phyloP scores from a whole-genome alignment of 2,797 vertebrate genomes.

The Thalassophryne amazonica region DNA sequence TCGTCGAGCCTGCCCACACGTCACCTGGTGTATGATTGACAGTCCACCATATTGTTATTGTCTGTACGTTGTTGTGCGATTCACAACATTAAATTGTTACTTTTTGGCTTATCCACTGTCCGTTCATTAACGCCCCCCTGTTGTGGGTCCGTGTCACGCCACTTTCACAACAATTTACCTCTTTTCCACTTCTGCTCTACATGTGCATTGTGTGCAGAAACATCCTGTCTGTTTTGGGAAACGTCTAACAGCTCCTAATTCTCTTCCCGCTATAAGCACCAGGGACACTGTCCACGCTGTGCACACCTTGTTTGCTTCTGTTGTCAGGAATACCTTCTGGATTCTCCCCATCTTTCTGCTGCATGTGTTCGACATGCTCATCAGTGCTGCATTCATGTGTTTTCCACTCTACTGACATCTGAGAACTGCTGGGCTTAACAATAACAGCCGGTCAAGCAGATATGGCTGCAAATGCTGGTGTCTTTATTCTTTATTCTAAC shows the following conservation, averaged over 20 bases:
- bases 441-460: conserved; percentile 32
- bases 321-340: conserved; percentile 16
- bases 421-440: conserved; percentile 22
- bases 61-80: no score
- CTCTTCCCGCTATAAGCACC: conserved; percentile 11
- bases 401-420: conserved; percentile 23
- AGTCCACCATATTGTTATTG: no score
- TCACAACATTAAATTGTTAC: no score
- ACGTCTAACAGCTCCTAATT: conserved; percentile 13
- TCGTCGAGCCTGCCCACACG: no score
- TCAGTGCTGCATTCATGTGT: conserved; percentile 16
- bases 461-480: no score
- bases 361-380: conserved; percentile 32
- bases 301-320: conserved; percentile 29
- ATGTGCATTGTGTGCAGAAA: conserved; percentile 30
- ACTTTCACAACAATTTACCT: no score
- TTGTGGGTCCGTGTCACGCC: no score
- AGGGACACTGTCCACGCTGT: conserved; percentile 16
- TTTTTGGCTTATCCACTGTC: no score
- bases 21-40: no score
- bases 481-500: no score
- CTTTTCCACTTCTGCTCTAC: conserved; percentile 28
- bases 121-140: no score
- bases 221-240: conserved; percentile 29
- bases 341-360: conserved; percentile 9